phyloP scores from a whole-genome alignment of 2,888 invertebrate genomes.

The Parapristionchus giblindavisi region DNA sequence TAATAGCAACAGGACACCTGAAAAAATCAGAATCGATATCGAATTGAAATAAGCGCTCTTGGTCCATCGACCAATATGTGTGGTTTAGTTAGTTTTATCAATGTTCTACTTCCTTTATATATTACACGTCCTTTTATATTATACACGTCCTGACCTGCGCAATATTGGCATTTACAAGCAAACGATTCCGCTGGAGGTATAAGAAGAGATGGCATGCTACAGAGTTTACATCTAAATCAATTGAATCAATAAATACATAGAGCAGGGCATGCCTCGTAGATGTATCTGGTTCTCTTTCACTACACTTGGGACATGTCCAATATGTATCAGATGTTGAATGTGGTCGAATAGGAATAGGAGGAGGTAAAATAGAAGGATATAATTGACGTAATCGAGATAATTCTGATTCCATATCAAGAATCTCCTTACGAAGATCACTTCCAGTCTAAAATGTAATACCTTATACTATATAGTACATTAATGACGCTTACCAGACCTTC shows the following conservation, averaged over 20 bases:
- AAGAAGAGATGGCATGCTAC: neutral
- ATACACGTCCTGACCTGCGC: neutral
- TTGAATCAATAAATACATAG: neutral
- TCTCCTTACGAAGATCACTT: slow-evolving; percentile 2
- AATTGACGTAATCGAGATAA: neutral
- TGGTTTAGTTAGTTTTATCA: no score
- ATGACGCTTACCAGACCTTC: neutral
- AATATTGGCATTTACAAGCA: slow-evolving; percentile 9
- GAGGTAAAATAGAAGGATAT: slow-evolving; percentile 8
- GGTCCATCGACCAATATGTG: no score
- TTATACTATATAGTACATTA: neutral
- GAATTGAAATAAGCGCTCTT: no score
- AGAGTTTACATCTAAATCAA: slow-evolving; percentile 15
- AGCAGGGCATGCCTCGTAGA: neutral
- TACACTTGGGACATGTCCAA: slow-evolving; percentile 25
- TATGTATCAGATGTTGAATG: slow-evolving; percentile 9
- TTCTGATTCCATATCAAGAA: slow-evolving; percentile 4
- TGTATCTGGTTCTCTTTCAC: slow-evolving; percentile 4
- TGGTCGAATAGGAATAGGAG: slow-evolving; percentile 24
- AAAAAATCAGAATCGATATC: no score
- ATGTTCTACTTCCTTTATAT: no score
- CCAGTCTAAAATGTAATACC: neutral
- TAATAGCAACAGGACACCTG: no score
- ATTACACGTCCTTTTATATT: no score
- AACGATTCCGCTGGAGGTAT: neutral